Conservation (phyloP, 35 echinoderm and acorn worm genomes). For the Apostichopus parvimensis region DNA sequence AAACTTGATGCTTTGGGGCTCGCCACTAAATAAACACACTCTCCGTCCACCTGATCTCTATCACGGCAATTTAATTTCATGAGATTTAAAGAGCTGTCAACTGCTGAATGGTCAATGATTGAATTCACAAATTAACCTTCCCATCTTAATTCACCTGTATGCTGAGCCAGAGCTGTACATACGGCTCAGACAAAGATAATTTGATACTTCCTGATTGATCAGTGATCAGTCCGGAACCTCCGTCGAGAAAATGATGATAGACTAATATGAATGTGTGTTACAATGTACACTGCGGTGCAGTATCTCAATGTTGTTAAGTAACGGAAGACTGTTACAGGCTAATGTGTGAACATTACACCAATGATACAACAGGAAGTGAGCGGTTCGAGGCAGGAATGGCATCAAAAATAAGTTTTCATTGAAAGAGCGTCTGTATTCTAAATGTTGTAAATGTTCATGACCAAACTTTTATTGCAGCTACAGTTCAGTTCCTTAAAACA, state of each 20-base stretch:
- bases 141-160: neutral
- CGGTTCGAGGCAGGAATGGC: no score
- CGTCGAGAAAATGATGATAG: neutral
- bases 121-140: neutral
- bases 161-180: neutral
- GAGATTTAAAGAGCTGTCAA: neutral
- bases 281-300: no score
- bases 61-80: neutral
- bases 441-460: no score
- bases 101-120: neutral
- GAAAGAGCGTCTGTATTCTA: no score
- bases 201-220: neutral
- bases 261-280: no score
- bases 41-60: neutral
- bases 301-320: no score
- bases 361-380: no score
- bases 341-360: no score
- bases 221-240: neutral
- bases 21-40: neutral
- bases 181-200: neutral
- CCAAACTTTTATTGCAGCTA: no score
- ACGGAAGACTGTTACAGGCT: no score
- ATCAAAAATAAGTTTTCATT: no score
- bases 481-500: no score
- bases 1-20: neutral